Conservation (phyloP, 2,888 invertebrate genomes). For the Pardosa pseudoannulata region DNA sequence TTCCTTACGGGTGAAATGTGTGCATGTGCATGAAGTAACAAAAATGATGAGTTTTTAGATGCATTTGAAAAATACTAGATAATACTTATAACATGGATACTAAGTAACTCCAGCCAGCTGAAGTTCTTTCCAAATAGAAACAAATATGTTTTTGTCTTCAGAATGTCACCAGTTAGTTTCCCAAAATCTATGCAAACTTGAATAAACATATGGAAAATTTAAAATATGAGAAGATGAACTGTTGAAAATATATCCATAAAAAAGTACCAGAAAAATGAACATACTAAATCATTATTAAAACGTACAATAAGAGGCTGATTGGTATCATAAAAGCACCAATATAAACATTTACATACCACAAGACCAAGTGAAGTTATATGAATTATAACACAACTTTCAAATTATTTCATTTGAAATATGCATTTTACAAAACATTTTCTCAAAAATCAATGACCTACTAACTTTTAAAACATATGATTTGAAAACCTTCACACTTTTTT, state of each 20-base stretch:
- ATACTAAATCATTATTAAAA: slow-evolving; percentile 5
- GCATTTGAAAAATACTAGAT: neutral
- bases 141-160: neutral
- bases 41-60: neutral
- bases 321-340: slow-evolving; percentile 9
- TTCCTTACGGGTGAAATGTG: slow-evolving; percentile 11
- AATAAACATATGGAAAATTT: neutral
- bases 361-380: neutral
- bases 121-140: neutral
- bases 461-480: too few species aligned
- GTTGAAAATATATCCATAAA: neutral
- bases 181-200: neutral
- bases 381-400: neutral
- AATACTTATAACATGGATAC: neutral
- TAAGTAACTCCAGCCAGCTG: neutral
- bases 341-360: slow-evolving; percentile 7
- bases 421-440: too few species aligned
- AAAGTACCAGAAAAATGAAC: neutral
- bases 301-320: neutral
- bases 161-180: neutral
- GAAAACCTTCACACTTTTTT: too few species aligned
- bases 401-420: too few species aligned
- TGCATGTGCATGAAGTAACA: slow-evolving; percentile 10
- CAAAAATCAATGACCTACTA: too few species aligned
- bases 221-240: neutral